Evolutionary conservation across 2,888 invertebrate genomes (phyloP).

Genomic region (Caenorhabditis wallacei): DNA sequence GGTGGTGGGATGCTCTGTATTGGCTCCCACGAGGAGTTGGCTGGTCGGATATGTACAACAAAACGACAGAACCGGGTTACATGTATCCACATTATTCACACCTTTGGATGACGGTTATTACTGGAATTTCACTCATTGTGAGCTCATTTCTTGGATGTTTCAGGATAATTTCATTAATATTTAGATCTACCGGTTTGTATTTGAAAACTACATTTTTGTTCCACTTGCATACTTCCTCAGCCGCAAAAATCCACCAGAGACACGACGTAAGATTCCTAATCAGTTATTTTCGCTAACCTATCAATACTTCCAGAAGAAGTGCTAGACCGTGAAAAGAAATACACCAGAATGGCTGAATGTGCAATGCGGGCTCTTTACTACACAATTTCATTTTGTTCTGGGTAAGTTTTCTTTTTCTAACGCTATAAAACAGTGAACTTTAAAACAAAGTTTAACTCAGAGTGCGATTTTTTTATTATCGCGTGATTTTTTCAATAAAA

Average conservation of each 20-base stretch:
- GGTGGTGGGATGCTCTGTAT: slow-evolving; percentile 75
- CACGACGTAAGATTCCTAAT: slow-evolving; percentile 40
- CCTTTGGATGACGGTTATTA: slow-evolving; percentile 71
- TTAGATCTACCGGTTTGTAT: slow-evolving; percentile 62
- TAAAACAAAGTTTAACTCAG: too few relatives aligned
- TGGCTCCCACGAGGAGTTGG: slow-evolving; percentile 80
- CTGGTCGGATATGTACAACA: slow-evolving; percentile 77
- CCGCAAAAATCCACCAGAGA: slow-evolving; percentile 60
- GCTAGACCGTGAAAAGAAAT: slow-evolving; percentile 72
- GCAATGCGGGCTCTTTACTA: slow-evolving; percentile 80
- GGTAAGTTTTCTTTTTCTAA: slow-evolving; percentile 65
- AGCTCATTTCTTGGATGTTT: slow-evolving; percentile 30
- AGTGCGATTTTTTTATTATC: slow-evolving; percentile 3
- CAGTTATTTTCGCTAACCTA: background rate
- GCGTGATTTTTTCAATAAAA: slow-evolving; percentile 16
- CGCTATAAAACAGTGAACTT: background rate
- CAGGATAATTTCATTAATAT: background rate
- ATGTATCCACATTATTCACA: slow-evolving; percentile 75
- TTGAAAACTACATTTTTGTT: slow-evolving; percentile 60
- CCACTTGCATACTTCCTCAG: slow-evolving; percentile 63
- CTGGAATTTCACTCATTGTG: slow-evolving; percentile 69
- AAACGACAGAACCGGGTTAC: slow-evolving; percentile 45
- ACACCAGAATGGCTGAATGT: slow-evolving; percentile 82
- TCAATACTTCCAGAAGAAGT: slow-evolving; percentile 54
- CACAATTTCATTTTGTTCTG: slow-evolving; percentile 71